phyloP scores from a whole-genome alignment of 2,888 invertebrate species.

The Xylota segnis region DNA sequence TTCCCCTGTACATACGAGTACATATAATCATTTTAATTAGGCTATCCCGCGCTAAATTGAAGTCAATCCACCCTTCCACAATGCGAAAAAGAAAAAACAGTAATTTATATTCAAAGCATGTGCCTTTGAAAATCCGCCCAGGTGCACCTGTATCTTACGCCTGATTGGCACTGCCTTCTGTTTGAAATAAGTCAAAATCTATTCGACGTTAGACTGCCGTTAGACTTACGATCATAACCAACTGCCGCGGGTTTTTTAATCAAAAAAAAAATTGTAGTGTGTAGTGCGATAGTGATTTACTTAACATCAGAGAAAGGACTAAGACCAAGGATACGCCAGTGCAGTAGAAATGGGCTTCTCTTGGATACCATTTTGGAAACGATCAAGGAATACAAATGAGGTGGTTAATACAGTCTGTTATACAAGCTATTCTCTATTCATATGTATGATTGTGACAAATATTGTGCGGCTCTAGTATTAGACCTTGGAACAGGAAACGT shows the following conservation, averaged over 20 bases:
- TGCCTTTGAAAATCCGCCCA: constrained; percentile 22
- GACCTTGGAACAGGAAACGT: no score
- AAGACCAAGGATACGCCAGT: neutral
- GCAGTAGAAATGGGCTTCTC: constrained; percentile 15
- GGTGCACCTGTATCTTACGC: constrained; percentile 50
- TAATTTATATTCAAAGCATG: constrained; percentile 52
- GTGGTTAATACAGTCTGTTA: constrained; percentile 1
- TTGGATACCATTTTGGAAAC: constrained; percentile 50
- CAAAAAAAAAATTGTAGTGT: neutral
- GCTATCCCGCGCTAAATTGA: constrained; percentile 35
- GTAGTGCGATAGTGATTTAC: neutral
- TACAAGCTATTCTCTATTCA: no score
- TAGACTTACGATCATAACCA: neutral
- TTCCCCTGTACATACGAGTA: neutral
- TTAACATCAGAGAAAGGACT: neutral
- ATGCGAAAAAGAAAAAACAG: constrained; percentile 3
- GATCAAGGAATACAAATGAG: neutral
- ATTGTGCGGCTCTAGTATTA: neutral
- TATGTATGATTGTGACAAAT: no score
- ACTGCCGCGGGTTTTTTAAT: neutral
- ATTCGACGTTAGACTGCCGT: constrained; percentile 33
- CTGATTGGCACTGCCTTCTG: neutral
- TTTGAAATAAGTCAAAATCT: constrained; percentile 19
- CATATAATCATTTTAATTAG: constrained; percentile 43
- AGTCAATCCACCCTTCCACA: constrained; percentile 26